phyloP scores from a whole-genome alignment of 2,888 invertebrate genomes.

The Odontothrips loti region DNA sequence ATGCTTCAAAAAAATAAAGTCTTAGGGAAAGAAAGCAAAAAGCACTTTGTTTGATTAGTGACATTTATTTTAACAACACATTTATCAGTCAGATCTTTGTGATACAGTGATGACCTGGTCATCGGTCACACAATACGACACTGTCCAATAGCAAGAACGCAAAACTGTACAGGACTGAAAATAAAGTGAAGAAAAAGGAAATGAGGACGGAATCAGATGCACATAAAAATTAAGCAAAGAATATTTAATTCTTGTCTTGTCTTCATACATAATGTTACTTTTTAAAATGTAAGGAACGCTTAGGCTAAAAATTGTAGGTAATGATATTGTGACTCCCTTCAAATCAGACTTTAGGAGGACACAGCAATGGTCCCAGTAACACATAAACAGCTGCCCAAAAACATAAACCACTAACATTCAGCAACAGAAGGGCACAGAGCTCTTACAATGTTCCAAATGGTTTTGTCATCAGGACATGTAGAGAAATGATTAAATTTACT shows the following conservation, averaged over 20 bases:
- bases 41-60: background rate
- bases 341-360: background rate
- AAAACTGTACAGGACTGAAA: too few species aligned
- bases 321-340: background rate
- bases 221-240: background rate
- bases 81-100: background rate
- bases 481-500: too few species aligned
- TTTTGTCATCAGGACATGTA: too few species aligned
- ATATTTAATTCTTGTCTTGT: too few species aligned
- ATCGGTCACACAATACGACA: too few species aligned
- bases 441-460: too few species aligned
- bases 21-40: background rate
- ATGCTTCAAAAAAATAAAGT: background rate
- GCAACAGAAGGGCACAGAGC: too few species aligned
- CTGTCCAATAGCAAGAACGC: too few species aligned
- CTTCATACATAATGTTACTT: background rate
- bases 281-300: background rate
- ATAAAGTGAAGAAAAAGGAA: background rate
- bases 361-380: background rate
- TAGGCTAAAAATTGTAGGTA: background rate
- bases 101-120: background rate
- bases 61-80: background rate
- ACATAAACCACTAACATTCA: too few species aligned
- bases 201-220: background rate
- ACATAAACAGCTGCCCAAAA: background rate